These are phyloP conservation scores for Lithophane ornitopus DNA, from an alignment of 2,888 invertebrate species.

Conservation along the genomic window DNA sequence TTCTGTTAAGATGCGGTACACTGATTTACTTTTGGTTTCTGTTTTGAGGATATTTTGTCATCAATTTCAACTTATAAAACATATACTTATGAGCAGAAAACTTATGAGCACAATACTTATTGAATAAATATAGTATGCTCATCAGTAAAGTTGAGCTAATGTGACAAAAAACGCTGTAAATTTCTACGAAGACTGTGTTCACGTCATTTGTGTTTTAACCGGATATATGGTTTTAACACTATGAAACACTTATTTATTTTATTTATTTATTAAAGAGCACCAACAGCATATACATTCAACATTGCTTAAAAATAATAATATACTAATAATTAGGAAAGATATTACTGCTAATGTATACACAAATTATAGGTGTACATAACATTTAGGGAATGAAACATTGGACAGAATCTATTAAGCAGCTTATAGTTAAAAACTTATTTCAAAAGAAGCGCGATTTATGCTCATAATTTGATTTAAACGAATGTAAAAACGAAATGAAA, in stretches of 20 bases:
- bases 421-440: too few relatives aligned
- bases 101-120: neutral
- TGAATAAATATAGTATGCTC: neutral
- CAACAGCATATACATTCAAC: too few relatives aligned
- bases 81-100: neutral
- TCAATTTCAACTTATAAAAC: neutral
- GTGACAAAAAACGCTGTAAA: neutral
- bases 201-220: neutral
- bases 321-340: too few relatives aligned
- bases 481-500: neutral
- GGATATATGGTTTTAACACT: neutral
- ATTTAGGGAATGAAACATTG: too few relatives aligned
- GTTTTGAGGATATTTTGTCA: neutral
- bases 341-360: too few relatives aligned
- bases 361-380: too few relatives aligned
- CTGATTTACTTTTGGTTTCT: conserved; percentile 16
- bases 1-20: conserved; percentile 43
- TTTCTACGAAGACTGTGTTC: too few relatives aligned
- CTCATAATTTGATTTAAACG: neutral
- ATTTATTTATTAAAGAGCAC: too few relatives aligned
- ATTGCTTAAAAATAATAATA: too few relatives aligned
- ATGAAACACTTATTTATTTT: too few relatives aligned
- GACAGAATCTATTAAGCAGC: too few relatives aligned
- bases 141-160: neutral
- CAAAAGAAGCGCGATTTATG: neutral